Evolutionary conservation across 2,888 invertebrate species (phyloP), one percentile per base, ranked within the genome.

Genomic region (Ganaspis brasiliensis): DNA sequence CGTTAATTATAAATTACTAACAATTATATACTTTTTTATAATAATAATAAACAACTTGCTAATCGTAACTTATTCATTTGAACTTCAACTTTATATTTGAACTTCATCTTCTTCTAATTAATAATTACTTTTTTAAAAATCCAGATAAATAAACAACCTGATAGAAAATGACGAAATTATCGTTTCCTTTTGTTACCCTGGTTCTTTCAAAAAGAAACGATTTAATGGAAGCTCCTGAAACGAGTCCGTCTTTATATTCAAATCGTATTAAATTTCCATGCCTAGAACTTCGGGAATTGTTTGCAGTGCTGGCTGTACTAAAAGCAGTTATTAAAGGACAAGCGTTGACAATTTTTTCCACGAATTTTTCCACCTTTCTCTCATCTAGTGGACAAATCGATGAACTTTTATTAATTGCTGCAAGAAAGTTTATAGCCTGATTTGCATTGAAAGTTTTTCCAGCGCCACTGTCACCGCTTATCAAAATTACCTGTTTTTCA

Each of bases 401-500:
- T 14, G 73, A 57, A 59, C 35, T 79, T 55, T 80, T 81, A 52
- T 84, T 84, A 26, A 84, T 72, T 5, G 83, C 80, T 5, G 89
- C 89, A 1, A 92, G 81, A 80, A 90, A 91, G 74, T 90, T 89
- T 67, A 92, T 82, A 31, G 91, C 89, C 74, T 89, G 87, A 59
- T 87, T 88, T 4, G 91, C 91, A 16, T 92, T 91, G 79, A 89
- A 92, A 1, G 92, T 92, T 86, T 92, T 92, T 55, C 92, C 92
- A 2, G 92, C 89, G 19, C 92, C 92, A 73, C 92, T 92, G 75
- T 92, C 92, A 2, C 92, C 92, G 40, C 90, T 92, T 63, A 92
- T 90, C 10, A 92, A 85, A 19, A 92, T 88, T 2, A 89, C 89
- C 86, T 86, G 19, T 19, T 16, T 52, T 52, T 49, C 49, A 52